Percentiles rank a stretch among this genome's conserved stretches.
Conservation (phyloP, 2,113 vertebrate genomes). For the Manacus vitellinus region DNA sequence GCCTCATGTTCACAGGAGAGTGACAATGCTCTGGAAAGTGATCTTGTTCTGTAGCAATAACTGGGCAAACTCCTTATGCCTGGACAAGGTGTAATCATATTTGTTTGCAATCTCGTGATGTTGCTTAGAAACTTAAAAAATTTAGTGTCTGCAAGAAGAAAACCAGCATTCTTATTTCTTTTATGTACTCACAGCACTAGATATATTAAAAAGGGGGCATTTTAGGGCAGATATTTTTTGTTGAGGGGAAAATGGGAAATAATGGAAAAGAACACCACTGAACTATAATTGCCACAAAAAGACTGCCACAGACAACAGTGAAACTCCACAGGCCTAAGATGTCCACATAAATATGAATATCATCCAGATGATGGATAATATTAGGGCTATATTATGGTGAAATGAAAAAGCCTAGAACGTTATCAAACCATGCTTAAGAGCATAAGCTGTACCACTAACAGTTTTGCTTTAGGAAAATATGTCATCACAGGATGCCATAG, state of each 20-base stretch:
- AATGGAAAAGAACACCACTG: rapidly evolving
- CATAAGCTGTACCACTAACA: not conserved
- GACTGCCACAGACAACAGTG: not conserved
- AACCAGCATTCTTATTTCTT: not conserved
- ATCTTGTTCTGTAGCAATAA: not conserved
- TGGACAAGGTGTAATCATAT: not conserved
- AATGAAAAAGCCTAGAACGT: not conserved
- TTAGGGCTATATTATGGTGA: not conserved
- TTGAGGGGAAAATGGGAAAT: not conserved
- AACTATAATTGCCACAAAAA: not conserved
- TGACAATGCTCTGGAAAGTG: not conserved
- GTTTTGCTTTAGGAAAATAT: not conserved
- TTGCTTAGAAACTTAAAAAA: not conserved
- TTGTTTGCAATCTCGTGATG: not conserved
- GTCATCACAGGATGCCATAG: not conserved
- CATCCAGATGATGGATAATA: not conserved
- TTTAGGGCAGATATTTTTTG: not conserved
- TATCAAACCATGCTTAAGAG: not conserved
- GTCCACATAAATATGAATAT: not conserved
- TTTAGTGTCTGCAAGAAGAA: not conserved
- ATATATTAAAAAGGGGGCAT: not conserved
- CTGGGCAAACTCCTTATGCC: not conserved
- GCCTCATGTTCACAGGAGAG: not conserved
- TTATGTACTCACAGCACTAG: not conserved
- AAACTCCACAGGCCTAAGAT: not conserved